These are phyloP conservation scores for Colletes gigas DNA, from an alignment of 1,140 invertebrate genomes.

Conservation along the genomic window DNA sequence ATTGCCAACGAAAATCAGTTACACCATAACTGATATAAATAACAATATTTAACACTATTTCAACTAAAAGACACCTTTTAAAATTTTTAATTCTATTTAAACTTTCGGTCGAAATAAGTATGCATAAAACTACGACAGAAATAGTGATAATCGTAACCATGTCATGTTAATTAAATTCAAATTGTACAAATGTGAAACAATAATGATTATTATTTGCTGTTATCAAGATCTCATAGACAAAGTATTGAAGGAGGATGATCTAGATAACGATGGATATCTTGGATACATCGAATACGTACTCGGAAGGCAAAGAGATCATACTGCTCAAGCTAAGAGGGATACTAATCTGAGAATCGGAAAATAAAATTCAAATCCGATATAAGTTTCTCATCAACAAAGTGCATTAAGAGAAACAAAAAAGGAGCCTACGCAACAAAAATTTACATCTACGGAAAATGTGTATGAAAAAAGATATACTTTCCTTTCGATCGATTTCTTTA, in stretches of 20 bases:
- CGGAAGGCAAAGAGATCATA: constrained; percentile 78
- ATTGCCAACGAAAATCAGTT: neutral
- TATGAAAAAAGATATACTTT: neutral
- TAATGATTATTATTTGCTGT: constrained; percentile 44
- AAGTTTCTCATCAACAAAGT: neutral
- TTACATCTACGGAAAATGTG: constrained; percentile 2
- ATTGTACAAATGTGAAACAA: neutral
- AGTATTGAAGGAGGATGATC: constrained; percentile 89
- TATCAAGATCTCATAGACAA: constrained; percentile 89
- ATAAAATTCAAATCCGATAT: constrained; percentile 2
- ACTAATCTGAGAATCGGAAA: constrained; percentile 34
- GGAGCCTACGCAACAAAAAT: neutral
- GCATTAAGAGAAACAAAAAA: neutral
- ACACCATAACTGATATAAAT: neutral
- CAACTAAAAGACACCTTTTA: too few species aligned
- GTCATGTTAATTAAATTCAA: too few species aligned
- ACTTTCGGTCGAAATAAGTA: too few species aligned
- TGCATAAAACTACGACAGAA: too few species aligned
- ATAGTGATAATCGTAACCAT: too few species aligned
- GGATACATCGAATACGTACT: constrained; percentile 89
- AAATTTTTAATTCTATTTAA: too few species aligned
- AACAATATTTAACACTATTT: neutral
- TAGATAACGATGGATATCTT: constrained; percentile 90
- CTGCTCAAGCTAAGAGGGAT: constrained; percentile 49
- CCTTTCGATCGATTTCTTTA: neutral